These are phyloP conservation scores for Champsocephalus gunnari DNA, from an alignment of 2,797 vertebrate species.

Conservation along the genomic window DNA sequence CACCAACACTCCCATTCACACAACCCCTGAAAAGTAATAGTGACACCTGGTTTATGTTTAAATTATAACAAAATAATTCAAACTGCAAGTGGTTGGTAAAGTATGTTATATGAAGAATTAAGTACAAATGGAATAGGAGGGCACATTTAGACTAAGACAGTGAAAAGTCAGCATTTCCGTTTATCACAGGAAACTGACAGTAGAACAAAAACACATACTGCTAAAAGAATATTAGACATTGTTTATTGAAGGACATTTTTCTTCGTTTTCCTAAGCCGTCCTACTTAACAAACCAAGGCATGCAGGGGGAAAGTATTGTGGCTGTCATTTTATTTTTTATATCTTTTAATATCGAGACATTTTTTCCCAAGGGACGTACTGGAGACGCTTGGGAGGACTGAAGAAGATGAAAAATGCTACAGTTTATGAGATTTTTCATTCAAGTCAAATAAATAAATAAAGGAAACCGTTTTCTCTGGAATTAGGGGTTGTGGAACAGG, in stretches of 20 bases:
- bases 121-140: constrained; percentile 6
- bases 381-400: constrained; percentile 28
- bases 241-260: constrained; percentile 44
- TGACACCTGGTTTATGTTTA: constrained; percentile 4
- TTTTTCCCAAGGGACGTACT: constrained; percentile 39
- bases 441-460: constrained; percentile 47
- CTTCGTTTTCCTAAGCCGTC: constrained; percentile 33
- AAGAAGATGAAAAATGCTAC: constrained; percentile 66
- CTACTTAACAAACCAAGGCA: constrained; percentile 33
- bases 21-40: background rate
- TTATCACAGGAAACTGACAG: constrained; percentile 24
- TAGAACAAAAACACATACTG: constrained; percentile 18
- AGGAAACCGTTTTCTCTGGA: background rate
- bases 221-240: constrained; percentile 41
- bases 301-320: constrained; percentile 25
- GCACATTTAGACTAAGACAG: constrained; percentile 9
- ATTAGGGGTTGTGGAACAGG: constrained; percentile 5
- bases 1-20: background rate
- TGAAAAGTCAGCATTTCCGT: constrained; percentile 43
- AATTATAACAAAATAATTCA: background rate
- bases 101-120: background rate
- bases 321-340: constrained; percentile 14
- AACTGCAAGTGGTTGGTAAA: too few relatives aligned
- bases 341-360: constrained; percentile 40
- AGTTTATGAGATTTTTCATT: constrained; percentile 63